Conservation (phyloP, 2,113 vertebrate genomes). For the Dendrocopos noguchii region DNA sequence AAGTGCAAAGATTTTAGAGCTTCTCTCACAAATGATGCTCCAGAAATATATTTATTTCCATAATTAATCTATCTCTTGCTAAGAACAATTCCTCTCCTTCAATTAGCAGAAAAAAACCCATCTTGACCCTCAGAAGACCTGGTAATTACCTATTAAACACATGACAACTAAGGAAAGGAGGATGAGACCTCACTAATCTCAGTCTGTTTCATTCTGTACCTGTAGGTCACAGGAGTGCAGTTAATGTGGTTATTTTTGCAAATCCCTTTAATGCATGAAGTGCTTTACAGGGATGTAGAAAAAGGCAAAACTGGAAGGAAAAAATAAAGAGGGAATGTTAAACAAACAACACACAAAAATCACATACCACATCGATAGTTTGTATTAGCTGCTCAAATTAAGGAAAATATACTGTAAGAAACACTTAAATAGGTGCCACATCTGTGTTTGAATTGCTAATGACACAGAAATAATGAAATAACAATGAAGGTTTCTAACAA, state of each 20-base stretch:
- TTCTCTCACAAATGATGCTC: rapidly evolving
- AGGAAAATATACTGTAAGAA: background rate
- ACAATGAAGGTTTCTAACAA: background rate
- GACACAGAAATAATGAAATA: background rate
- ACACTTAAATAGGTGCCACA: background rate
- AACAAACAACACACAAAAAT: background rate
- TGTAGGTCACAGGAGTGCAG: background rate
- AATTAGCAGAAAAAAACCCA: background rate
- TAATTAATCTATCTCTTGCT: background rate
- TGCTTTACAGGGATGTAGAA: background rate
- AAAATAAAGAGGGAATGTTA: background rate
- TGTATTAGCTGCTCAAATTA: background rate
- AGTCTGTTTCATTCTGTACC: background rate
- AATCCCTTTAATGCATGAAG: background rate
- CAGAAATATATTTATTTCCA: background rate
- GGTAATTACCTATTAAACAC: background rate
- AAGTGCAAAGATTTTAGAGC: background rate
- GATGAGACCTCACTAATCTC: background rate
- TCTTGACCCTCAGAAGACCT: background rate
- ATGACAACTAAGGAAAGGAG: background rate
- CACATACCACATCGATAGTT: background rate
- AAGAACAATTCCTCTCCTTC: background rate
- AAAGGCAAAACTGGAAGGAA: background rate
- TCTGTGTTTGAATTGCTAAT: background rate
- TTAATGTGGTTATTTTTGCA: background rate